Conservation (phyloP, 2,888 invertebrate species). For the Cantharis rufa region DNA sequence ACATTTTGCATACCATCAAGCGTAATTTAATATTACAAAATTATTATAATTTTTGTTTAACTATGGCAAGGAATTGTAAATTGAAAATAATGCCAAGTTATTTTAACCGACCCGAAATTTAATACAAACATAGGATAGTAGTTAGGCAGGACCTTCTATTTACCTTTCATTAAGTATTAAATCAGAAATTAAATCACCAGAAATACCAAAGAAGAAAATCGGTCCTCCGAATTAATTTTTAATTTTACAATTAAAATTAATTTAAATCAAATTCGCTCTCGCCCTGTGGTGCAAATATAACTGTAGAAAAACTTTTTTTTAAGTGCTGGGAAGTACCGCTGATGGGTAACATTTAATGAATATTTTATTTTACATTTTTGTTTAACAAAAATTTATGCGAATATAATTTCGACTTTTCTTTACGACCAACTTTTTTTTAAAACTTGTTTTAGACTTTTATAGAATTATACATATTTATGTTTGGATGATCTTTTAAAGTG, state of each 20-base stretch:
- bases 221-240: not conserved
- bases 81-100: not conserved
- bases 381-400: not conserved
- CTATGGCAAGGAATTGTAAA: not conserved
- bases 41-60: not conserved
- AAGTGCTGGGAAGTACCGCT: too few relatives aligned
- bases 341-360: not conserved
- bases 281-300: too few relatives aligned
- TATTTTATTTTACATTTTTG: not conserved
- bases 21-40: not conserved
- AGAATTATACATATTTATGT: not conserved
- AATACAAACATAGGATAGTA: not conserved
- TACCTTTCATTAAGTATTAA: not conserved
- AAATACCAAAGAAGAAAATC: not conserved
- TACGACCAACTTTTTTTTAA: not conserved
- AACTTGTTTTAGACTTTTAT: not conserved
- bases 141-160: not conserved
- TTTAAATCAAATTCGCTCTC: too few relatives aligned
- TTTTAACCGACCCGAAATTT: not conserved
- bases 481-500: not conserved
- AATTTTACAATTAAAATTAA: not conserved
- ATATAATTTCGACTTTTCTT: not conserved
- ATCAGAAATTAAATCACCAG: not conserved
- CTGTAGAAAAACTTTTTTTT: not conserved
- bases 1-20: not conserved